These are phyloP conservation scores for Lasiurus borealis DNA, from an alignment of 2,113 vertebrate genomes.

Conservation along the genomic window DNA sequence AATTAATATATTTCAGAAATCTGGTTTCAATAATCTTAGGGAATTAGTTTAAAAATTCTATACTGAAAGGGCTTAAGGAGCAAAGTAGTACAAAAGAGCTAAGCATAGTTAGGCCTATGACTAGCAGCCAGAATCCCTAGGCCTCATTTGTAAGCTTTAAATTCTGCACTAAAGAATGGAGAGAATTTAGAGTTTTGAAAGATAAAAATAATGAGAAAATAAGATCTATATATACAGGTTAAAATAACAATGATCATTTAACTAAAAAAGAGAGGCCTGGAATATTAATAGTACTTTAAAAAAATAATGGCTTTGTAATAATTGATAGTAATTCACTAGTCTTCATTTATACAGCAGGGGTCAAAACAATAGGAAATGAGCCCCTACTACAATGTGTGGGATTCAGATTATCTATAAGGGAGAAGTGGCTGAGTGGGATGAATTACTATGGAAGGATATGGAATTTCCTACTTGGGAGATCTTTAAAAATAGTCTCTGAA, in stretches of 20 bases:
- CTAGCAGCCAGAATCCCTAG: neutral
- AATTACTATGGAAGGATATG: constrained; percentile 64
- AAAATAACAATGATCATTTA: constrained; percentile 64
- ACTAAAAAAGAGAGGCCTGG: neutral
- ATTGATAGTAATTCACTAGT: constrained; percentile 52
- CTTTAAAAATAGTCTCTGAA: constrained; percentile 72
- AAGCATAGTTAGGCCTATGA: neutral
- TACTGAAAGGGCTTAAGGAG: neutral
- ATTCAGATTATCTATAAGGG: constrained; percentile 69
- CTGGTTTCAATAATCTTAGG: constrained; percentile 46
- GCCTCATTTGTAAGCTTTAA: constrained; percentile 36
- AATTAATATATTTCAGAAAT: too few relatives aligned
- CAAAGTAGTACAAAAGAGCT: neutral
- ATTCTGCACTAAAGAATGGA: constrained; percentile 20
- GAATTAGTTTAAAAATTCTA: neutral
- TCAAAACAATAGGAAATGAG: constrained; percentile 72
- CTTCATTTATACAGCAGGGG: constrained; percentile 57
- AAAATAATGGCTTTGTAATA: constrained; percentile 63
- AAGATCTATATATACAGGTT: constrained; percentile 46
- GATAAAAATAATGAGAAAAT: constrained; percentile 62
- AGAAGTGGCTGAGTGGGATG: constrained; percentile 47
- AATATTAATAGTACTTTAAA: constrained; percentile 33
- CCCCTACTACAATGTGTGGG: constrained; percentile 22
- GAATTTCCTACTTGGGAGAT: constrained; percentile 68
- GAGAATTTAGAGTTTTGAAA: neutral